Percentiles rank a stretch among this genome's conserved stretches.
Evolutionary conservation across 2,113 vertebrate genomes (phyloP).

Genomic region (Tauraco erythrolophus): DNA sequence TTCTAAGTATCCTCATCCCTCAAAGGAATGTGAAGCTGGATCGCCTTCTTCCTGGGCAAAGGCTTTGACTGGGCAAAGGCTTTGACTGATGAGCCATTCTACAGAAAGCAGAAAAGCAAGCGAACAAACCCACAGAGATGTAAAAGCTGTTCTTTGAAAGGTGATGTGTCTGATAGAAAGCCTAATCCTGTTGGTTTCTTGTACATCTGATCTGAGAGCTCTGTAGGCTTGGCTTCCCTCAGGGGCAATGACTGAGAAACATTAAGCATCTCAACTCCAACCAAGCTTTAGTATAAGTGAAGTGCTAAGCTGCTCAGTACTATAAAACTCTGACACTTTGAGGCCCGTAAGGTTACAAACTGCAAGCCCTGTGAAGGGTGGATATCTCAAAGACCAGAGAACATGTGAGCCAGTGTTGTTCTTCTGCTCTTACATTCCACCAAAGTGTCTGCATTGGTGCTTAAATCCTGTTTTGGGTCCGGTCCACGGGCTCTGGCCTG

Average conservation of each 20-base stretch:
- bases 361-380: neutral
- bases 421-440: neutral
- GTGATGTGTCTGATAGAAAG: neutral
- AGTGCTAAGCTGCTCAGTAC: neutral
- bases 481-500: neutral
- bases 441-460: fast-evolving
- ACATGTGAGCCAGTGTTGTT: neutral
- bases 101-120: neutral
- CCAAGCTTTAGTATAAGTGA: neutral
- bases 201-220: neutral
- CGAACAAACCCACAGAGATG: neutral
- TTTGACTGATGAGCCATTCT: neutral
- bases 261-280: neutral
- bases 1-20: neutral
- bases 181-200: neutral
- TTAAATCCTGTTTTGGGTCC: neutral
- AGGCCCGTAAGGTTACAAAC: neutral
- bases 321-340: neutral
- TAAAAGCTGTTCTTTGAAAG: neutral
- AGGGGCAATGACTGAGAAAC: neutral
- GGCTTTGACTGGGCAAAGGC: neutral
- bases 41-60: neutral
- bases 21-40: neutral
- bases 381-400: neutral
- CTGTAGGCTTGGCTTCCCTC: neutral